Percentiles rank a stretch among this genome's conserved stretches.
phyloP scores from a whole-genome alignment of 2,113 vertebrate genomes.

The Chamaea fasciata region DNA sequence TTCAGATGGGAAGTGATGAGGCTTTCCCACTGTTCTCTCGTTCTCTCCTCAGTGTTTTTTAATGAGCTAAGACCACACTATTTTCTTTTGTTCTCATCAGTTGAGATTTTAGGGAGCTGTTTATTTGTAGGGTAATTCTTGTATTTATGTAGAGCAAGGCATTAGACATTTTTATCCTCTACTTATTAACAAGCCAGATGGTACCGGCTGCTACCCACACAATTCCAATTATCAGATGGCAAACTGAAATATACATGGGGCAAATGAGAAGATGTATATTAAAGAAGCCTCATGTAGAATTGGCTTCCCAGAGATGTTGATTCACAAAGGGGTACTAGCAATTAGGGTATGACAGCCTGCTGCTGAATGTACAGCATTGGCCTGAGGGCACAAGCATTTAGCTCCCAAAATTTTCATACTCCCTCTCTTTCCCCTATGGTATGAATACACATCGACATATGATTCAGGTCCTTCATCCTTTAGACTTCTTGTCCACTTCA shows the following conservation, averaged over 20 bases:
- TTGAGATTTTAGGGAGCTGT: slow-evolving; percentile 53
- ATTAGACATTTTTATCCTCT: slow-evolving; percentile 68
- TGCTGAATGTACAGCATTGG: not conserved
- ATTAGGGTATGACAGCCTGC: slow-evolving; percentile 51
- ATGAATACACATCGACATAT: not conserved
- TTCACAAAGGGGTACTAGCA: slow-evolving; percentile 45
- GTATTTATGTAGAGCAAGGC: slow-evolving; percentile 65
- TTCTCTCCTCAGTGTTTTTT: slow-evolving; percentile 19
- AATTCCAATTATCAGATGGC: slow-evolving; percentile 67
- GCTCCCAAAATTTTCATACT: slow-evolving; percentile 10
- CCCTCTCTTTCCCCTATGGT: not conserved
- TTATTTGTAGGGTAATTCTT: slow-evolving; percentile 64
- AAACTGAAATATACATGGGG: slow-evolving; percentile 65
- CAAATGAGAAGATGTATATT: slow-evolving; percentile 64
- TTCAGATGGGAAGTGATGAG: slow-evolving; percentile 21
- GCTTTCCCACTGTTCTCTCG: slow-evolving; percentile 9
- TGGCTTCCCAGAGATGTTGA: slow-evolving; percentile 51
- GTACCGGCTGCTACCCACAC: slow-evolving; percentile 64
- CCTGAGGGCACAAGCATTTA: not conserved
- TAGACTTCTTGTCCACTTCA: not conserved
- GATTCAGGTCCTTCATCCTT: not conserved
- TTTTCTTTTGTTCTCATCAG: slow-evolving; percentile 55
- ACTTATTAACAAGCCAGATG: slow-evolving; percentile 70
- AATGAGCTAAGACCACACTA: slow-evolving; percentile 16
- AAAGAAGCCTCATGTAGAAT: slow-evolving; percentile 46